Base-by-base conservation (phyloP, 2,888 invertebrate species). In the Pyrrhia umbra region DNA sequence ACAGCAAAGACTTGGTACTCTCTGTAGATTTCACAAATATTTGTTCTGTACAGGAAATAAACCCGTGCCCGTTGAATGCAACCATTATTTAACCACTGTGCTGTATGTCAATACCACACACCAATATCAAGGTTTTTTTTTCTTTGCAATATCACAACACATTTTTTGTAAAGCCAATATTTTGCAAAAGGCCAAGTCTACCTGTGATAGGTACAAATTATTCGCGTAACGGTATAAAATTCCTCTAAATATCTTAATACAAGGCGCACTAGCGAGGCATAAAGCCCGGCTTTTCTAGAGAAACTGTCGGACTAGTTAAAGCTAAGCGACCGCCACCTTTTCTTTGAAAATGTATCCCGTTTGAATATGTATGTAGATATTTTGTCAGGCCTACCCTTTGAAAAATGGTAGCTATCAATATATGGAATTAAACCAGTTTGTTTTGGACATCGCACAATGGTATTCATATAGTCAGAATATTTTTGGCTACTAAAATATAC, bases 311-410 rank as follows among this genome's bases (percentile, higher is more conserved):
- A 21, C 40, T 21, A 8, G 16, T n/a, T 47, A 65, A 43, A 37
- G 37, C 18, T 8, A 1, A 37, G 10, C 23, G 21, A 45, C 13
- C 1, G 18, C n/a, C 16, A 13, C 9, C 13, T 23, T 37, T 47
- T 43, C 47, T 18, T n/a, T 34, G 16, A 43, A 57, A 65, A 59
- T 43, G 9, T 23, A 43, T 18, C 37, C 37, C 27, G 43, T 49
- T 50, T 23, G 43, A 61, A 23, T 21, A 2, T 49, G 30, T 21
- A 2, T 49, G 30, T 61, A 23, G 37, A 34, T 34, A n/a, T 34
- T 30, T 20, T 43, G 37, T 27, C 6, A 16, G 15, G n/a, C n/a
- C n/a, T n/a, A 49, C 9, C 42, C n/a, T 42, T 27, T 15, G 49
- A 0, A 60, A 37, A 3, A 13, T n/a, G 3, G 34, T 34, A n/a